Base-by-base conservation (phyloP, 2,888 invertebrate genomes). In the Agriopis marginaria region DNA sequence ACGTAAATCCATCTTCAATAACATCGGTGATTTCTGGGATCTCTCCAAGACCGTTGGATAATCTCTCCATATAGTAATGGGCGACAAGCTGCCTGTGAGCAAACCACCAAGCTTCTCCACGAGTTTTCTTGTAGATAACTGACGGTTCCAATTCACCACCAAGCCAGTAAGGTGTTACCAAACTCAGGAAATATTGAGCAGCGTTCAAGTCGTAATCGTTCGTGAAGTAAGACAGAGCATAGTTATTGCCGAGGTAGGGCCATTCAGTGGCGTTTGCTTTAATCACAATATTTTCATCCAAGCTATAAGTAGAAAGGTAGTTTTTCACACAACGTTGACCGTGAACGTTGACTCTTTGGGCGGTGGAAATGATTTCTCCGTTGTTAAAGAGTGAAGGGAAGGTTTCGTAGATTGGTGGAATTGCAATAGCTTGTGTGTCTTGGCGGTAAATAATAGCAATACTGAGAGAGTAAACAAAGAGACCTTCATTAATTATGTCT, bases 351-450 rank as follows among this genome's bases (percentile, higher is more conserved):
- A 96, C 94, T 83, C 95, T 95, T 80, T 96, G 95, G 6, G 96
- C 96, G 70, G 96, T 94, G 55, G 95, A 94, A 84, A 97, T 95
- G 70, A 96, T 94, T 81, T 96, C 95, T 67, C 95, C 92, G 82
- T 96, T 96, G 85, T 96, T 95, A 94, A 96, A 97, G 88, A 95
- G 95, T 75, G 96, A 95, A 0, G 97, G 97, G 86, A 96, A 95
- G 72, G 97, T 92, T 88, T 97, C 97, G 81, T 97, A 96, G 65
- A 96, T 92, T 61, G 97, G 95, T n/a, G 97, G 97, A 8, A 97
- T 87, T 51, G 95, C 90, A 64, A 97, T 87, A 39, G 95, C 96
- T 78, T 95, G 94, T 68, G 95, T 95, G 73, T 97, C 96, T 9
- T 88, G 87, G 49, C 96, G 95, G 77, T 96, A 96, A 50, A 96